Base-by-base conservation (phyloP, 2,113 vertebrate genomes). In the Bostrychus sinensis region DNA sequence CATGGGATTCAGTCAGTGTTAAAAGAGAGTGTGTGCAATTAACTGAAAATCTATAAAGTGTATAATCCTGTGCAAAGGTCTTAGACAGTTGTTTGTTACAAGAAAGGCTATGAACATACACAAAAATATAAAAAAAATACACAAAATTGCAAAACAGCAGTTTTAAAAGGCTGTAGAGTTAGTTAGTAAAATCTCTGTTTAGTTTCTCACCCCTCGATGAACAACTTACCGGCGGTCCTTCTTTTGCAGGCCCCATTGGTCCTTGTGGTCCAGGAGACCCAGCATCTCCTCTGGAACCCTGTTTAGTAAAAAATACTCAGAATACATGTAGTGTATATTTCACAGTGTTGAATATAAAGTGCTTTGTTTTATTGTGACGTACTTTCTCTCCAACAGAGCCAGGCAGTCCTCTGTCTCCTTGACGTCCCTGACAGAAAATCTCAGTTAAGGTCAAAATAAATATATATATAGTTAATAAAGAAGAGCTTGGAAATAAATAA, bases 361-460 rank as follows among this genome's bases (percentile, higher is more conserved):
- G 20, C 45, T 16, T 36, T 36, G 3, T n/a, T 56, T 42, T 23
- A 17, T n/a, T 71, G 48, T 17, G 54, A 16, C 7, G 82, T 83
- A 98, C 96, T 94, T 93, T 94, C 58, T 80, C 82, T 45, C 95
- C 96, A 60, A 83, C 89, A 58, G 89, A 92, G 66, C 96, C 96
- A 0, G 86, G 71, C 1, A 13, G 7, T 59, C 96, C 96, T 26
- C 20, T 90, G 2, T 78, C 82, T 83, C 95, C 96, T 0, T 78
- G 70, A 7, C 86, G 70, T 14, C 96, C 96, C 96, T 98, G 64
- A 6, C 61, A 5, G 83, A 43, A 60, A 69, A 56, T 13, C 23
- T 37, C 8, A 25, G 16, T 66, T 82, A 56, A 71, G 3, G 61
- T 9, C 39, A 9, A 58, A 17, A 50, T 36, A 51, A 20, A 23